These are phyloP conservation scores for Muraenolepis orangiensis DNA, from an alignment of 2,797 vertebrate genomes.

Conservation along the genomic window DNA sequence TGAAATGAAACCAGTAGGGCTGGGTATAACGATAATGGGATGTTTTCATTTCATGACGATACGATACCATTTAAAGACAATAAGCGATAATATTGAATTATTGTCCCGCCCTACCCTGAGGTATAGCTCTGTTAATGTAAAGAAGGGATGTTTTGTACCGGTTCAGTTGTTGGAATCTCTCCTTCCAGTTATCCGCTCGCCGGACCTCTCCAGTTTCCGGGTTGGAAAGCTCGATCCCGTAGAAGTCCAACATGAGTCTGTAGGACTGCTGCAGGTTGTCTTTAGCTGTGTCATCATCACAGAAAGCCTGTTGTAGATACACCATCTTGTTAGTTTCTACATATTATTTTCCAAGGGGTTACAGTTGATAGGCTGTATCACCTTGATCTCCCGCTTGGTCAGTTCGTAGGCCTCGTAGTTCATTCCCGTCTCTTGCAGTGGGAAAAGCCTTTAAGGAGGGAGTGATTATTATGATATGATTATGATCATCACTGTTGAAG, in stretches of 20 bases:
- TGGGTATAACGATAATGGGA: too few species aligned
- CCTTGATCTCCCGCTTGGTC: slow-evolving; percentile 79
- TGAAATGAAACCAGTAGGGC: too few species aligned
- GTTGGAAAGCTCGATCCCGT: slow-evolving; percentile 76
- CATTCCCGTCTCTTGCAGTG: slow-evolving; percentile 85
- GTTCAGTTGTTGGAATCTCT: slow-evolving; percentile 82
- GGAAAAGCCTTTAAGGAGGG: slow-evolving; percentile 82
- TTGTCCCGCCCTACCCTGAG: too few species aligned
- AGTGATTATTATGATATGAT: too few species aligned
- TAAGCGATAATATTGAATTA: too few species aligned
- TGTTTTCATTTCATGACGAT: too few species aligned
- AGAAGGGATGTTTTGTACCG: slow-evolving; percentile 58
- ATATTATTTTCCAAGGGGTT: neutral
- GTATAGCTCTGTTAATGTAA: neutral
- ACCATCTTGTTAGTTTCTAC: neutral
- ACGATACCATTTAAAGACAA: too few species aligned
- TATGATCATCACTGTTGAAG: too few species aligned
- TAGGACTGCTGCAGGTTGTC: slow-evolving; percentile 78
- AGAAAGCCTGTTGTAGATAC: slow-evolving; percentile 75
- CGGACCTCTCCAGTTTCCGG: slow-evolving; percentile 69
- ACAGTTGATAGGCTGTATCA: slow-evolving; percentile 38
- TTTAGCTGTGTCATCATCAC: slow-evolving; percentile 49
- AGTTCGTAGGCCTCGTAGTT: slow-evolving; percentile 78
- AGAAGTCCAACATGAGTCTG: slow-evolving; percentile 91
- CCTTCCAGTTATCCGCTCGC: slow-evolving; percentile 71